Base-by-base conservation (phyloP, 2,888 invertebrate species). In the Polia nebulosa region DNA sequence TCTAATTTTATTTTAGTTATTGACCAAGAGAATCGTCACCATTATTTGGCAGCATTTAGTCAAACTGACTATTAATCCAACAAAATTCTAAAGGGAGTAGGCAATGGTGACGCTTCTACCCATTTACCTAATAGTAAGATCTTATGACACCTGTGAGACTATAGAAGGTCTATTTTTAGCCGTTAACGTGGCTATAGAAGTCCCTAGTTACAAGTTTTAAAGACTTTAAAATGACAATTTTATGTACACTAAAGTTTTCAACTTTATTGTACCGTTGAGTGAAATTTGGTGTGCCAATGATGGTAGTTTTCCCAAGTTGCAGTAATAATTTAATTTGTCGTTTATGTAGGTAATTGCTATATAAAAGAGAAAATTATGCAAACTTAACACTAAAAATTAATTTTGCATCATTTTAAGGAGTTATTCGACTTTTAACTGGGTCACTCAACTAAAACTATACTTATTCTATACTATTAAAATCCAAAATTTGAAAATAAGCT, bases 221-320 rank as follows among this genome's bases (percentile, higher is more conserved):
- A 66, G 39, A 75, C 56, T 52, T 74, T 66, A 52, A 66, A 75
- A 45, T 39, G 39, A 22, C 36, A 39, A 52, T 52, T 75, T 75
- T 57, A 72, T 53, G 45, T 27, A 66, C 22, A 66, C 44, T 74
- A 66, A 36, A 77, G 47, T 64, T 71, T 59, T 45, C 29, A 13
- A 49, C 20, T 64, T 77, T 62, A 63, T 60, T 44, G 58, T n/a
- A 11, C 62, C 52, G 41, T 8, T 63, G 59, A 51, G 67, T 59
- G 17, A 6, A 51, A 74, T 69, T 69, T 51, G 9, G 27, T 36
- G 34, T 51, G 17, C 13, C 41, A 51, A 41, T 51, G 41, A 17
- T 17, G 27, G 9, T 36, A 34, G 22, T 41, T 41, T 36, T 25
- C 15, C n/a, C n/a, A 29, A 22, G 8, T 4, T 29, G 17, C 15